Percentiles rank a stretch among this genome's conserved stretches.
These are phyloP conservation scores for Rostratula benghalensis DNA, from an alignment of 2,113 vertebrate species.

Conservation along the genomic window DNA sequence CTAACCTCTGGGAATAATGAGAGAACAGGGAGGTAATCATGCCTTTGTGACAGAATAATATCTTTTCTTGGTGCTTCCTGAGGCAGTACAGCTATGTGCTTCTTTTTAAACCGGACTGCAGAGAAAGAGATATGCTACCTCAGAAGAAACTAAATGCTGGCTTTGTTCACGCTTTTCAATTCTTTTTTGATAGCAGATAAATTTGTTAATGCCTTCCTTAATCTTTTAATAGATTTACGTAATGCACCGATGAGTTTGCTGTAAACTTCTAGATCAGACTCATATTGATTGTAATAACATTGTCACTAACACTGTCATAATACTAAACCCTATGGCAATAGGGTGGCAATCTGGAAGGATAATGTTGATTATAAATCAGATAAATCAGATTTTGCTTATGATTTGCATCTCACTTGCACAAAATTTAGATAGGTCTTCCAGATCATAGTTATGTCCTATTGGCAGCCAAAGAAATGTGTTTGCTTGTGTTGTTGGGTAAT, in stretches of 20 bases:
- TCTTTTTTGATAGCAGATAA: neutral
- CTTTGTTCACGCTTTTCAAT: neutral
- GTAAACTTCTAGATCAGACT: neutral
- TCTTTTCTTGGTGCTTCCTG: neutral
- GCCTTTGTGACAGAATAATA: neutral
- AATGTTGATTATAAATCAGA: neutral
- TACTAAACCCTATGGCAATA: neutral
- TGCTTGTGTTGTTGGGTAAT: neutral
- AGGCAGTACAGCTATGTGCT: neutral
- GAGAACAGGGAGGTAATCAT: slow-evolving; percentile 1
- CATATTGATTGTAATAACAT: neutral
- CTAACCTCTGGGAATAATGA: slow-evolving; percentile 1
- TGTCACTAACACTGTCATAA: neutral
- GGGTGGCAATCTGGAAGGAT: neutral
- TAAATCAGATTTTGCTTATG: neutral
- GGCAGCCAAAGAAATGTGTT: neutral
- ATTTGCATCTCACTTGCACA: neutral
- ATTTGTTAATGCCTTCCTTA: neutral
- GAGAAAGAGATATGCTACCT: neutral
- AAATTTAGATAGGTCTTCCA: neutral
- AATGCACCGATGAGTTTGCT: neutral
- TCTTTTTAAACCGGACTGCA: neutral
- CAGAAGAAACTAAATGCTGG: neutral
- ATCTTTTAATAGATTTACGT: neutral
- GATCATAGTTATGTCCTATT: neutral